These are phyloP conservation scores for Pelodiscus sinensis DNA, from an alignment of 2,113 vertebrate genomes.

Conservation along the genomic window DNA sequence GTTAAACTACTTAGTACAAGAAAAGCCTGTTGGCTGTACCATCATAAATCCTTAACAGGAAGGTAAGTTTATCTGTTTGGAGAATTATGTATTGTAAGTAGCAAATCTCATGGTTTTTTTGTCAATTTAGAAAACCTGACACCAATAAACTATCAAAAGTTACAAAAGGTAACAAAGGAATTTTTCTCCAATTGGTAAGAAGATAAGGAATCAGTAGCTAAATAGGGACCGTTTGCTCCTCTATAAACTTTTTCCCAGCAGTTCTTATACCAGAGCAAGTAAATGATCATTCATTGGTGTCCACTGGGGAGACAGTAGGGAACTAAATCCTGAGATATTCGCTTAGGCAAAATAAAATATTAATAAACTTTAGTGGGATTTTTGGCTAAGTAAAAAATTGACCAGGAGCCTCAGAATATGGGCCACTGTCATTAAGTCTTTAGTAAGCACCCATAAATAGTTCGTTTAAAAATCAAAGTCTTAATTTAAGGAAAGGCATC, in stretches of 20 bases:
- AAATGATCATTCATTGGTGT: background rate
- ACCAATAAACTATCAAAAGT: background rate
- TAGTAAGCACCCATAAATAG: background rate
- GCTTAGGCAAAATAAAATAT: background rate
- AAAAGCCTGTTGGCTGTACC: background rate
- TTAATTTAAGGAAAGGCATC: background rate
- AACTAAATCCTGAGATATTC: background rate
- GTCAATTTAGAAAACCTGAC: background rate
- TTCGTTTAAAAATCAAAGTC: background rate
- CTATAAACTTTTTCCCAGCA: too few relatives aligned
- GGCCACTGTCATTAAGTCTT: background rate
- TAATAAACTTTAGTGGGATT: background rate
- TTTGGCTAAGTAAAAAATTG: background rate
- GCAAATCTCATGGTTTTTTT: background rate
- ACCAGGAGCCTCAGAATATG: background rate
- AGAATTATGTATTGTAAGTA: background rate
- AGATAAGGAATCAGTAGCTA: background rate
- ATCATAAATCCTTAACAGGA: background rate
- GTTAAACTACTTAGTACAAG: background rate
- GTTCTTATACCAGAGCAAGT: too few relatives aligned
- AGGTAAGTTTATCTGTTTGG: background rate
- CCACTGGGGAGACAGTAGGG: background rate
- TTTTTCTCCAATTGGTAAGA: background rate
- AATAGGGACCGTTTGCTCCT: too few relatives aligned
- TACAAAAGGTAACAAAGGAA: background rate